Evolutionary conservation across 30 jellyfish, hydroid and myxozoan genomes (phyloP).

Genomic region (Hydractinia echinata): DNA sequence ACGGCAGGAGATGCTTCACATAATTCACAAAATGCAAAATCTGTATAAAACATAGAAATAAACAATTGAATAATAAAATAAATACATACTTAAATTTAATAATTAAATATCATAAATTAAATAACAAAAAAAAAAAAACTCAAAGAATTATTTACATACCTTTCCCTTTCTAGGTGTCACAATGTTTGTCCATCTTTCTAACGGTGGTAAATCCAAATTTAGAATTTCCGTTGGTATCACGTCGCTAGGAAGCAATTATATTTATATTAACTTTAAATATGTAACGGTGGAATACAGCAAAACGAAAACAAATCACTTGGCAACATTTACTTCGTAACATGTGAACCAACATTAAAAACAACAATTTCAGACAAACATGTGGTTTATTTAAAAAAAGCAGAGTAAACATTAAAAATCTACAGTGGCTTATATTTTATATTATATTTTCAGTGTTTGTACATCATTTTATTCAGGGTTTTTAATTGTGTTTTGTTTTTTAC

Average conservation of each 20-base stretch:
- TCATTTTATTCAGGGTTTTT: constrained; percentile 35
- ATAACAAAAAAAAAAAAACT: background rate
- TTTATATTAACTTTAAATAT: background rate
- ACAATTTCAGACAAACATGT: too few relatives aligned
- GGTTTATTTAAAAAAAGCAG: too few relatives aligned
- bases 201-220: constrained; percentile 19
- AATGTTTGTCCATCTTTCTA: background rate
- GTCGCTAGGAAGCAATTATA: background rate
- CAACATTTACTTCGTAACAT: too few relatives aligned
- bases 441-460: constrained; percentile 30
- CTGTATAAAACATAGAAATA: background rate
- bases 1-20: constrained; percentile 2
- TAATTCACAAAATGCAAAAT: background rate
- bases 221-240: background rate
- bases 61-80: background rate
- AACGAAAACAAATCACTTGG: too few relatives aligned
- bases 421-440: too few relatives aligned
- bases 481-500: constrained; percentile 28
- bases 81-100: background rate
- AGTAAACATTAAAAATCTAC: too few relatives aligned
- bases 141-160: background rate
- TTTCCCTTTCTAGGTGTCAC: background rate
- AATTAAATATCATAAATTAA: background rate
- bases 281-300: too few relatives aligned
- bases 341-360: too few relatives aligned